Conservation (phyloP, 2,888 invertebrate species). For the Adelphocoris suturalis region DNA sequence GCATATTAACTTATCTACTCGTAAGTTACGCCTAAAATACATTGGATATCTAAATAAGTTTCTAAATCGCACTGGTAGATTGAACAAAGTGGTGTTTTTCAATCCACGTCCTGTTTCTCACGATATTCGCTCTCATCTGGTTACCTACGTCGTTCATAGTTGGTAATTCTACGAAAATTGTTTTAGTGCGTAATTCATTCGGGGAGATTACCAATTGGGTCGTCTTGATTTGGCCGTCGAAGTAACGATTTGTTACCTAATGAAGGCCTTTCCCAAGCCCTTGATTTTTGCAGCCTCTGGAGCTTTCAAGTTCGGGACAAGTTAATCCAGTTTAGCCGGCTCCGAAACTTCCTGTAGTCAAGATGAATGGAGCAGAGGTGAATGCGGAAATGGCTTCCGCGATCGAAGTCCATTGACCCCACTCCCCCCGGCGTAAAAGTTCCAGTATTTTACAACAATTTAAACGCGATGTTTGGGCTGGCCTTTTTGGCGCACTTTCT, state of each 20-base stretch:
- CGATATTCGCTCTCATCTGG: too few species aligned
- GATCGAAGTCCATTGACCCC: conserved; percentile 23
- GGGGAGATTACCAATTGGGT: too few species aligned
- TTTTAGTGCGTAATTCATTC: too few species aligned
- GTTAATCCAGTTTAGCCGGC: conserved; percentile 36
- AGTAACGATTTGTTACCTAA: background rate
- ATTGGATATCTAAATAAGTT: too few species aligned
- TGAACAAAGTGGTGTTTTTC: too few species aligned
- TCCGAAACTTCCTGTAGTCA: conserved; percentile 24
- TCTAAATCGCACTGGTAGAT: too few species aligned
- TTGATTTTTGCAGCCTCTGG: background rate
- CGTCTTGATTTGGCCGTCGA: background rate
- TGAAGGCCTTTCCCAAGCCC: conserved; percentile 16
- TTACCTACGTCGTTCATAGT: too few species aligned
- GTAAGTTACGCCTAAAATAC: too few species aligned
- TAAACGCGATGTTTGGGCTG: background rate
- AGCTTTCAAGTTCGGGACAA: conserved; percentile 35
- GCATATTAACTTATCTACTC: too few species aligned
- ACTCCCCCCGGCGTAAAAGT: background rate
- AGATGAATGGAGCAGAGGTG: conserved; percentile 14
- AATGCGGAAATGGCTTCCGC: conserved; percentile 18
- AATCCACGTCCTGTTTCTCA: too few species aligned
- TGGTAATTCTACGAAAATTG: too few species aligned
- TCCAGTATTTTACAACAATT: background rate
- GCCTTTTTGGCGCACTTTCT: background rate